These are phyloP conservation scores for Misgurnus mizolepis DNA, from an alignment of 2,113 vertebrate species.

Conservation along the genomic window DNA sequence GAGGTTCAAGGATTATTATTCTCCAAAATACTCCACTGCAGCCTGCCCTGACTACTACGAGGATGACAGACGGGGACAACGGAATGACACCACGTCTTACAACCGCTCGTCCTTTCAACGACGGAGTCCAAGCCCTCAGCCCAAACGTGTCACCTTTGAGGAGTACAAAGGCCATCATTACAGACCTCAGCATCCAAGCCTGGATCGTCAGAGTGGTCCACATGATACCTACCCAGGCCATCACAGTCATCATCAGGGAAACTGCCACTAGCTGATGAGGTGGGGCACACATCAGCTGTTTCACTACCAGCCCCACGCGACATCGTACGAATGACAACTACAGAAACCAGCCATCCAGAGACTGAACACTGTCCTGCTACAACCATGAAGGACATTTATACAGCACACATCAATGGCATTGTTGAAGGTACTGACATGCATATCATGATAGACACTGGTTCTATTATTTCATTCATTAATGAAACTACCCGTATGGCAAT, in stretches of 20 bases:
- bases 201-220: not conserved
- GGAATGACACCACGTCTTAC: not conserved
- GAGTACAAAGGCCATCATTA: not conserved
- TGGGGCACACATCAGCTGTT: too few species aligned
- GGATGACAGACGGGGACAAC: not conserved
- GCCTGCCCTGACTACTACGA: not conserved
- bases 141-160: slow-evolving; percentile 16
- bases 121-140: slow-evolving; percentile 16
- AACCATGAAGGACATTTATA: too few species aligned
- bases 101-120: not conserved
- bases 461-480: too few species aligned
- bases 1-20: not conserved
- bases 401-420: too few species aligned
- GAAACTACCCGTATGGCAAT: too few species aligned
- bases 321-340: too few species aligned
- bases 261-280: slow-evolving; percentile 2
- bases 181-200: not conserved
- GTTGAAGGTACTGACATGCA: too few species aligned
- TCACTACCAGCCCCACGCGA: too few species aligned
- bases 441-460: too few species aligned
- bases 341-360: too few species aligned
- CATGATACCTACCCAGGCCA: not conserved
- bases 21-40: not conserved
- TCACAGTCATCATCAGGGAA: not conserved
- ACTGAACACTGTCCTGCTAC: too few species aligned